Evolutionary conservation across 2,888 invertebrate species (phyloP).

Genomic region (Ernsta delagoae): DNA sequence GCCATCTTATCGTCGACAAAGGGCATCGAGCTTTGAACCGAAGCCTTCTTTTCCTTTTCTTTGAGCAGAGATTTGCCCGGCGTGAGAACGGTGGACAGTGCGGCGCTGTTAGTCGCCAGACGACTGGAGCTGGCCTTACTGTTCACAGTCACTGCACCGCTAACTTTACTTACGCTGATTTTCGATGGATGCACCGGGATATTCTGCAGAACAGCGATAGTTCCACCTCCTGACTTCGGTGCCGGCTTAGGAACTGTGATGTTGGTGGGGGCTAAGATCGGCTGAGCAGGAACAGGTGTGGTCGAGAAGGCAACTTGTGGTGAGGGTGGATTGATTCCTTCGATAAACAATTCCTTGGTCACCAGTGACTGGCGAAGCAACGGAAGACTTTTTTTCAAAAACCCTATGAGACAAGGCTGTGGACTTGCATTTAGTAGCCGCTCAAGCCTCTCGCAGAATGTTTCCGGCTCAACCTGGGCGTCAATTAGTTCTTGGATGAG

Average conservation of each 20-base stretch:
- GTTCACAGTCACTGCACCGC: slow-evolving; percentile 60
- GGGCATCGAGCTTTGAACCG: slow-evolving; percentile 44
- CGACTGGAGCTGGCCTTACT: slow-evolving; percentile 53
- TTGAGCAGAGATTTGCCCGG: slow-evolving; percentile 87
- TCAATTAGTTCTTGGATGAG: neutral
- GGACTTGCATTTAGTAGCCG: slow-evolving; percentile 85
- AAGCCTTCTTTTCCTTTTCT: slow-evolving; percentile 90
- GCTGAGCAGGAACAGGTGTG: slow-evolving; percentile 50
- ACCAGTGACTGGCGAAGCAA: slow-evolving; percentile 95
- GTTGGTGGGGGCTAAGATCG: slow-evolving; percentile 54
- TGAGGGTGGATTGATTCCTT: slow-evolving; percentile 97
- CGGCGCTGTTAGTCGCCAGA: slow-evolving; percentile 56
- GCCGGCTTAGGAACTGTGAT: slow-evolving; percentile 52
- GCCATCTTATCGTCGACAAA: slow-evolving; percentile 82
- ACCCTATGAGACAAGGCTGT: slow-evolving; percentile 99
- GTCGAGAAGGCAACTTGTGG: slow-evolving; percentile 71
- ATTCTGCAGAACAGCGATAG: slow-evolving; percentile 75
- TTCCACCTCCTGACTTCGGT: slow-evolving; percentile 58
- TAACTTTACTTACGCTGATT: slow-evolving; percentile 68
- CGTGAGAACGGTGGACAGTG: slow-evolving; percentile 68
- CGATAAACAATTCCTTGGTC: slow-evolving; percentile 95
- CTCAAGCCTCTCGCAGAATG: neutral
- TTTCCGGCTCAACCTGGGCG: neutral
- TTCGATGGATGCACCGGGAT: slow-evolving; percentile 72
- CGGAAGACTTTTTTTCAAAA: slow-evolving; percentile 98